A percentile compares a stretch with the other conserved stretches of the same genome.
Conservation (phyloP, 2,113 vertebrate genomes). For the Zapus hudsonius region DNA sequence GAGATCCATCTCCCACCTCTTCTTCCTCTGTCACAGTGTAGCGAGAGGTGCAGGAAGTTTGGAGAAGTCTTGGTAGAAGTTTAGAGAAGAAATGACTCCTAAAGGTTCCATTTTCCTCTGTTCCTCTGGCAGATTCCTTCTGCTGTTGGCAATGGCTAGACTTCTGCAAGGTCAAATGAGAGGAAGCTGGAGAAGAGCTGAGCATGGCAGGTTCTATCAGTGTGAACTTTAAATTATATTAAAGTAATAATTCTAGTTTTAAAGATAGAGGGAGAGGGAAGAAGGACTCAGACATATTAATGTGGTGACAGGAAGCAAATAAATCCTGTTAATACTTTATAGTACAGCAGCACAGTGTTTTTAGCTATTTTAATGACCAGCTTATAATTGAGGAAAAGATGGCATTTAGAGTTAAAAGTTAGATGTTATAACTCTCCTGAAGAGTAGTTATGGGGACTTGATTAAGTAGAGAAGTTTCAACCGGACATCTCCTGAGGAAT, state of each 20-base stretch:
- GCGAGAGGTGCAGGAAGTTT: background rate
- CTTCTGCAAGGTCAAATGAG: background rate
- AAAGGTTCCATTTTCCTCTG: background rate
- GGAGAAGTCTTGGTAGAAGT: background rate
- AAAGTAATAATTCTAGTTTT: background rate
- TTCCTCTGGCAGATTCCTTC: background rate
- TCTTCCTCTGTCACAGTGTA: background rate
- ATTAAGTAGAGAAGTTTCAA: background rate
- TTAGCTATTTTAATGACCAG: background rate
- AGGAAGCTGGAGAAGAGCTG: background rate
- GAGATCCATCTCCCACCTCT: background rate
- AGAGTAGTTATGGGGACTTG: background rate
- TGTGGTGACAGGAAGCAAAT: background rate
- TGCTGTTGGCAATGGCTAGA: background rate
- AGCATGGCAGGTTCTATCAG: background rate
- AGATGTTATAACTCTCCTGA: background rate
- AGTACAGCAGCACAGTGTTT: background rate
- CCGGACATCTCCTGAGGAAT: background rate
- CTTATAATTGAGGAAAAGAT: slow-evolving; percentile 21
- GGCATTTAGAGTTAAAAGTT: background rate
- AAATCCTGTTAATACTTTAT: slow-evolving; percentile 8
- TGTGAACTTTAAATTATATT: background rate
- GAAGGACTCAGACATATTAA: background rate
- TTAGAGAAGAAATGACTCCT: background rate
- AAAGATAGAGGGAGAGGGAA: background rate